Conservation (phyloP, 2,113 vertebrate species). For the Hydropotes inermis region DNA sequence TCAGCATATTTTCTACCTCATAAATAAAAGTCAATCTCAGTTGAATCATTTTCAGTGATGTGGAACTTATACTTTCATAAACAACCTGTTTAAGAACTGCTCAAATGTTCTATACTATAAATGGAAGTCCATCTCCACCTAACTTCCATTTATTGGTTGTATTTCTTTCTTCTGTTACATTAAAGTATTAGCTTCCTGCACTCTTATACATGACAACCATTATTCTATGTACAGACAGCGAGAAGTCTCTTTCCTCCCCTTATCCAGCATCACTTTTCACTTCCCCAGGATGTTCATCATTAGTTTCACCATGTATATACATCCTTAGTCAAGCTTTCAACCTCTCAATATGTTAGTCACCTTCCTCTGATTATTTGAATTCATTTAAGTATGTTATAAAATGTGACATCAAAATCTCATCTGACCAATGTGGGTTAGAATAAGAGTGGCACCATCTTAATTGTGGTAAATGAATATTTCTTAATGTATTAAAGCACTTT, state of each 20-base stretch:
- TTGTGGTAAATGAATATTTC: background rate
- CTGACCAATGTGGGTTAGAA: background rate
- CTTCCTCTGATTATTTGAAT: background rate
- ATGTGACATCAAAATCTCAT: background rate
- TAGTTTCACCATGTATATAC: background rate
- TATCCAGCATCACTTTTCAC: background rate
- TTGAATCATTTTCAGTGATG: background rate
- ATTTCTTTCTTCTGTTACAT: background rate
- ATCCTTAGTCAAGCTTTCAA: background rate
- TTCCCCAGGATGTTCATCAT: background rate
- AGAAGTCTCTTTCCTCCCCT: background rate
- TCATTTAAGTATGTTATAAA: background rate
- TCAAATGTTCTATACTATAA: background rate
- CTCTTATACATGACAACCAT: background rate
- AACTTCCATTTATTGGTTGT: background rate
- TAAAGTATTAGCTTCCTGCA: background rate
- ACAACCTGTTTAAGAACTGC: background rate
- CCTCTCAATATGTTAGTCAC: background rate
- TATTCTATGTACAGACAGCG: background rate
- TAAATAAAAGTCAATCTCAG: background rate
- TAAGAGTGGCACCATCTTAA: background rate
- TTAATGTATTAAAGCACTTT: background rate
- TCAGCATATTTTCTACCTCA: background rate
- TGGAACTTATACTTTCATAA: background rate
- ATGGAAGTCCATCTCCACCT: background rate